phyloP scores from a whole-genome alignment of 2,113 vertebrate genomes.

The Poeciliopsis prolifica region DNA sequence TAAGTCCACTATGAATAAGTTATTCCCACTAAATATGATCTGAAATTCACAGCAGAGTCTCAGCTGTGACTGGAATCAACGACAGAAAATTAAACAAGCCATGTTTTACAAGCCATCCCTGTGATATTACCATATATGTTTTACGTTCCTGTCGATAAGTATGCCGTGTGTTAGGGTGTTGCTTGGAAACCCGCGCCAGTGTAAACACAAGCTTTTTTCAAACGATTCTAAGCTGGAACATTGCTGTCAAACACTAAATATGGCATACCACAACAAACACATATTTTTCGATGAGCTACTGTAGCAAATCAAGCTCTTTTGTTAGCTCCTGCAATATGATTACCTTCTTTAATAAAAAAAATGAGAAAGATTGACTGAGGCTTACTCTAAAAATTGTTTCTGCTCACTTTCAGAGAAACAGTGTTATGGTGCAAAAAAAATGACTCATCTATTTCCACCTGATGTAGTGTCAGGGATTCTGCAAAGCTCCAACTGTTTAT shows the following conservation, averaged over 20 bases:
- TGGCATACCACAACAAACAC: background rate
- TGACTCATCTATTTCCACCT: slow-evolving; percentile 22
- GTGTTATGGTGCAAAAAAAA: slow-evolving; percentile 16
- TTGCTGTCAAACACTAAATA: slow-evolving; percentile 42
- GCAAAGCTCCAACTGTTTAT: background rate
- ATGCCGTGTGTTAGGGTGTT: slow-evolving; percentile 57
- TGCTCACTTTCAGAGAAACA: slow-evolving; percentile 16
- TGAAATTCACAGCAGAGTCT: slow-evolving; percentile 33
- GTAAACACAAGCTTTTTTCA: slow-evolving; percentile 53
- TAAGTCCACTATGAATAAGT: background rate
- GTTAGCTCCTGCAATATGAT: background rate
- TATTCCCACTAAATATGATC: slow-evolving; percentile 14
- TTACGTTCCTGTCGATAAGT: slow-evolving; percentile 33
- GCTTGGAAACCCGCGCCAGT: slow-evolving; percentile 68
- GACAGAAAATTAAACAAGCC: slow-evolving; percentile 38
- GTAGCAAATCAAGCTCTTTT: background rate
- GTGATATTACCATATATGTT: slow-evolving; percentile 55
- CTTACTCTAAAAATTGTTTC: slow-evolving; percentile 1
- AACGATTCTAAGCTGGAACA: slow-evolving; percentile 16
- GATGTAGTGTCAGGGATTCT: slow-evolving; percentile 9
- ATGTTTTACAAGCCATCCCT: slow-evolving; percentile 49
- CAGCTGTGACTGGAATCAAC: slow-evolving; percentile 53
- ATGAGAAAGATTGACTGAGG: background rate
- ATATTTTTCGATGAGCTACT: background rate
- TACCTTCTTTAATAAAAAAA: background rate